phyloP scores from a whole-genome alignment of 2,888 invertebrate species.

The Empis stercorea region DNA sequence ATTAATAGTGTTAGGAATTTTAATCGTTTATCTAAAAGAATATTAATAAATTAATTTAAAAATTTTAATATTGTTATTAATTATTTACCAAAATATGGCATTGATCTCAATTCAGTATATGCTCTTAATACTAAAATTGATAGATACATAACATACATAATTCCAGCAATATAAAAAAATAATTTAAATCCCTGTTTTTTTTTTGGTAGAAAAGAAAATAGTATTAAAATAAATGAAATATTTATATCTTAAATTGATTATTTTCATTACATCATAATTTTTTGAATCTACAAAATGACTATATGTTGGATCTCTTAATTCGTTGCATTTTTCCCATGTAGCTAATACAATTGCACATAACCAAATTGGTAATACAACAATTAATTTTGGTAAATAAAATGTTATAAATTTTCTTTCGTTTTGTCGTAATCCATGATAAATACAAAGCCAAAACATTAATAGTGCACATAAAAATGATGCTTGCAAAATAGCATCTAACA shows the following conservation, averaged over 20 bases:
- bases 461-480: constrained; percentile 78
- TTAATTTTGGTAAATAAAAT: constrained; percentile 83
- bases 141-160: constrained; percentile 76
- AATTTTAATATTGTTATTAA: neutral
- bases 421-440: constrained; percentile 90
- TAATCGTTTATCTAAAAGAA: constrained; percentile 67
- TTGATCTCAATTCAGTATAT: constrained; percentile 85
- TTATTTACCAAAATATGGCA: constrained; percentile 88
- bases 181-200: constrained; percentile 88
- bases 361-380: constrained; percentile 80
- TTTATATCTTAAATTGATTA: no score
- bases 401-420: constrained; percentile 73
- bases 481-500: constrained; percentile 82
- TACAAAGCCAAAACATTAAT: constrained; percentile 86
- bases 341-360: constrained; percentile 72
- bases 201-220: no score
- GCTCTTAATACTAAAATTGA: constrained; percentile 72
- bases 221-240: no score
- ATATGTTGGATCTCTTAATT: constrained; percentile 81
- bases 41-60: neutral
- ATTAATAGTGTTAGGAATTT: constrained; percentile 82
- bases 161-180: constrained; percentile 76
- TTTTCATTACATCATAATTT: constrained; percentile 73
- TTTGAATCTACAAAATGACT: constrained; percentile 75
- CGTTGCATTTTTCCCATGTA: constrained; percentile 82